Evolutionary conservation across 2,888 invertebrate genomes (phyloP), one percentile per base, ranked within the genome.

Genomic region (Lucinisca nassula): DNA sequence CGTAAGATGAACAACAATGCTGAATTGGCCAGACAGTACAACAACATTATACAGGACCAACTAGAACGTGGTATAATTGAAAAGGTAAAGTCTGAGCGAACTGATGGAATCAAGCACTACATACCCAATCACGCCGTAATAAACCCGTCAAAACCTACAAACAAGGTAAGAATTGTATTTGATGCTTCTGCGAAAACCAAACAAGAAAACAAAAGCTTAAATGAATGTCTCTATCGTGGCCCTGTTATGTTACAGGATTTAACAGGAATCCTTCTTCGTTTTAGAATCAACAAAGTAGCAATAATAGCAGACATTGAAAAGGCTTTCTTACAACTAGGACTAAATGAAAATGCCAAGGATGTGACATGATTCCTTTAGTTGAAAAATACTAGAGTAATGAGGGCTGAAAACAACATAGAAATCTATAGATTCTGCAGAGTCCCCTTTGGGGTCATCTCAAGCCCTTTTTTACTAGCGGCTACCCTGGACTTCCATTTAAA

Each of bases 251-350:
- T 79, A 45, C 37, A 40, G 21, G 67, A 79, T 67, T n/a, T 79
- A 0, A 27, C n/a, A 38, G 79, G 79, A n/a, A 67, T 79, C 35
- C 40, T 79, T 12, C 61, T 79, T 38, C 27, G 79, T 21, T 79
- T 79, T 70, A 10, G 70, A 70, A 6, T 21, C 4, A 24, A 30
- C 70, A 30, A 3, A 30, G 58, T 82, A 1, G 82, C 67, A 27
- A 61, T 82, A 14, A 61, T 82, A 10, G 27, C 82, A 32, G 82
- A 81, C 37, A 80, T 80, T 80, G 79, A 80, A 80, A 80, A 80
- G 35, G 79, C 79, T 32, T 37, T 79, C 32, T 38, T 79, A 8
- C 79, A 79, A 40, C 30, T 79, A 4, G 67, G 79, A 3, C 45
- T 79, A 14, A 51, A 79, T 21, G 17, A 70, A 70, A 4, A n/a